phyloP scores from a whole-genome alignment of 2,888 invertebrate genomes.

The Synergus itoensis region DNA sequence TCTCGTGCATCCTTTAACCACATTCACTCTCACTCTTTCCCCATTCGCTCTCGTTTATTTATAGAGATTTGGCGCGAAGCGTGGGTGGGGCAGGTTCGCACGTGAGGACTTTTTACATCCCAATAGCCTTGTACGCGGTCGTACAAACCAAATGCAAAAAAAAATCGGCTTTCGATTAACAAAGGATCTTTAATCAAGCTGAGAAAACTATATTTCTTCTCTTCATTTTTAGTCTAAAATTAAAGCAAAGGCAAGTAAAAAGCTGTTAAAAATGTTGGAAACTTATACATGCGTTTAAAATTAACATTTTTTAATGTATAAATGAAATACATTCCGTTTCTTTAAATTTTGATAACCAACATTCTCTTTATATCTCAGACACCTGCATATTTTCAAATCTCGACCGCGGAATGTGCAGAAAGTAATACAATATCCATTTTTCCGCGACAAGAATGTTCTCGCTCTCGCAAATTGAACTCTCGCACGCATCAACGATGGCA shows the following conservation, averaged over 20 bases:
- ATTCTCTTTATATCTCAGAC: too few relatives aligned
- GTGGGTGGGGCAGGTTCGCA: conserved; percentile 28
- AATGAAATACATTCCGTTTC: too few relatives aligned
- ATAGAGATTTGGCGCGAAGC: conserved; percentile 36
- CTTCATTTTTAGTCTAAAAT: neutral
- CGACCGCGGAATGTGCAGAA: neutral
- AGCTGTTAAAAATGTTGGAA: neutral
- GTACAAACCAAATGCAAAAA: neutral
- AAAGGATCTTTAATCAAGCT: neutral
- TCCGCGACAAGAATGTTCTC: neutral
- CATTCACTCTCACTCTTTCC: conserved; percentile 39
- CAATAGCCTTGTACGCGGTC: conserved; percentile 29
- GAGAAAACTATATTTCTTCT: neutral
- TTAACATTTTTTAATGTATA: too few relatives aligned
- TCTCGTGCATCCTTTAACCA: conserved; percentile 31
- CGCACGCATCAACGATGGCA: conserved; percentile 54
- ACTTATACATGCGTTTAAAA: neutral
- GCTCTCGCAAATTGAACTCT: conserved; percentile 48
- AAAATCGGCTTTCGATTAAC: neutral
- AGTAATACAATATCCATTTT: conserved; percentile 5
- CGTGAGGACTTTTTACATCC: conserved; percentile 34
- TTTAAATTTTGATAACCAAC: too few relatives aligned
- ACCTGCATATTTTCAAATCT: neutral
- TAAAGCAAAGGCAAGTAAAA: too few relatives aligned
- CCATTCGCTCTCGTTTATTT: conserved; percentile 33